phyloP scores from a whole-genome alignment of 2,113 vertebrate species.

The Cariama cristata region DNA sequence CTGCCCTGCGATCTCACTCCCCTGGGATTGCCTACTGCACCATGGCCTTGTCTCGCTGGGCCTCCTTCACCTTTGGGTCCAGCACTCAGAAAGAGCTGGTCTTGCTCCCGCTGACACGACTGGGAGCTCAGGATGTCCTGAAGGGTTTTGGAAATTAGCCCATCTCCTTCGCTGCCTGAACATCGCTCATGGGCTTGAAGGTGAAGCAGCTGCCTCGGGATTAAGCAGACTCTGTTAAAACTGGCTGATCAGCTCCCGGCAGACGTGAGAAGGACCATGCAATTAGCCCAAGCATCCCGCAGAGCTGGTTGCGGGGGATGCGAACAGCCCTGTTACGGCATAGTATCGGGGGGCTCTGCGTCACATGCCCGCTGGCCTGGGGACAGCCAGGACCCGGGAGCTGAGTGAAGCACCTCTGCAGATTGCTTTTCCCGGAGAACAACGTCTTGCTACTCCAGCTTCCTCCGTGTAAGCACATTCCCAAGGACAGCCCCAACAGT shows the following conservation, averaged over 20 bases:
- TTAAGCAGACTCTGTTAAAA: background rate
- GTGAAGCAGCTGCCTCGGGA: background rate
- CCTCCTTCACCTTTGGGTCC: background rate
- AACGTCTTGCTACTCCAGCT: background rate
- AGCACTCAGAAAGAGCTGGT: background rate
- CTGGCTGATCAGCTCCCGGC: background rate
- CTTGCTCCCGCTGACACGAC: background rate
- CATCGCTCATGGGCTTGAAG: background rate
- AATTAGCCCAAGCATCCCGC: background rate
- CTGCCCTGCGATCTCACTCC: fast-evolving
- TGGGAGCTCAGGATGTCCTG: background rate
- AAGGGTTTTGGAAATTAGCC: background rate
- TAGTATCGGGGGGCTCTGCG: background rate
- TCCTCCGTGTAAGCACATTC: background rate
- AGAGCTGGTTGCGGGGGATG: fast-evolving
- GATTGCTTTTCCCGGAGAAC: background rate
- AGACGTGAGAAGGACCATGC: background rate
- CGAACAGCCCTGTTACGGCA: fast-evolving
- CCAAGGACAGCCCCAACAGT: background rate
- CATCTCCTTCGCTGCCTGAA: background rate
- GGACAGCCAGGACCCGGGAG: background rate
- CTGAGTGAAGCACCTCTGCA: background rate
- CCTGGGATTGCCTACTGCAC: background rate
- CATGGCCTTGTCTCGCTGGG: background rate
- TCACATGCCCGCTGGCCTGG: fast-evolving